Evolutionary conservation across 2,888 invertebrate genomes (phyloP), one percentile per base, ranked within the genome.

Genomic region (Drosophila neutralis): DNA sequence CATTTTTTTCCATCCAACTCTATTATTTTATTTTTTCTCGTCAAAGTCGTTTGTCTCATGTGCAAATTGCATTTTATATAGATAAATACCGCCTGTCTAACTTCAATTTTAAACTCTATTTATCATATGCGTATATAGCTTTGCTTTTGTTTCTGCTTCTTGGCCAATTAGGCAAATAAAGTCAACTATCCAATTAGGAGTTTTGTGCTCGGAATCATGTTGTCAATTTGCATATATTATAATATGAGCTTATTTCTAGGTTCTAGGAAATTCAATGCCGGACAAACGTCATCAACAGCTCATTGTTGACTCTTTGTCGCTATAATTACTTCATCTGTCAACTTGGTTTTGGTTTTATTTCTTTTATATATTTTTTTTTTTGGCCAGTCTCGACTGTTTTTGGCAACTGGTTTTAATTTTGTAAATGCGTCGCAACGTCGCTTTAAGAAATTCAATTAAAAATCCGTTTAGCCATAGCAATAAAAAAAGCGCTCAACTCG

Each of bases 151-250:
- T 57, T 45, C 66, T 57, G 74, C 35, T 62, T 49, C 40, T 69
- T 59, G 74, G 48, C 76, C 88, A 89, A 90, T 86, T 90, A 88
- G 78, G 87, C 87, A 86, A 90, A 90, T 83, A 64, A 80, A 85
- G 58, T 77, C 82, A 87, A 79, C 60, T 71, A 70, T 59, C 59
- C 63, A 84, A 84, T 87, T 89, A 78, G 67, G 27, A 67, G 84
- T 82, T 85, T 67, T 68, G 67, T 60, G 56, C 27, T n/a, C n/a
- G 13, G 67, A 38, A 72, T 52, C 36, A 24, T 58, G 64, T 64
- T 67, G 67, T 75, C 63, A 79, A 71, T 64, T 82, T 80, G 65
- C 63, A 76, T 27, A 27, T 27, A 27, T 27, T 69, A 83, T 33
- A 33, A 33, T 33, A 72, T 80, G 60, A 63, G 60, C 52, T 76